Base-by-base conservation (phyloP, 2,797 vertebrate genomes). In the Melanotaenia nigrans region DNA sequence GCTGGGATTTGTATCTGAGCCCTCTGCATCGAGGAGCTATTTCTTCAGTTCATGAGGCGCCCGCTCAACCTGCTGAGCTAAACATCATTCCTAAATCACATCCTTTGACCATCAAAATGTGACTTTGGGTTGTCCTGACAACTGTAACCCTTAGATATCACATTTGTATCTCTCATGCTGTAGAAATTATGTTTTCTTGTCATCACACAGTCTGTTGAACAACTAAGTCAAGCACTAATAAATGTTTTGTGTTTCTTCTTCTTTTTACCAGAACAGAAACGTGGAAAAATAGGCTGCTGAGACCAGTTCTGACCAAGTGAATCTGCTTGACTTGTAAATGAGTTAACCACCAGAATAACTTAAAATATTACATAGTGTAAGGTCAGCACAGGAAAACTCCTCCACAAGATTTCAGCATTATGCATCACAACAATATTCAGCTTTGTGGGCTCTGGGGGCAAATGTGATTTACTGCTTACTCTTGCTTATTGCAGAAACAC, bases 401-500 rank as follows among this genome's bases (percentile, higher is more conserved):
- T 79, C 73, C 57, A 53, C 74, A 49, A 45, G 35, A 75, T 59
- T 82, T 82, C 25, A 71, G 49, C 71, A 74, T 71, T 59, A 67
- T 85, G 78, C 84, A 85, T 89, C 82, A 80, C 73, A 82, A 76
- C 78, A 76, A 66, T 45, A 10, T 76, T 82, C 68, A 40, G 79
- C 62, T 69, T 56, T 12, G 45, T 42, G 81, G 73, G 72, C 63
- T 68, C 70, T 59, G 68, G 65, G 80, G 81, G 74, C 76, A 83
- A 78, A 83, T 77, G 77, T 75, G 85, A 87, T 81, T 89, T 87
- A 84, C 82, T 86, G 81, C 82, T 87, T 76, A 81, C 79, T 66
- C 81, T 87, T 84, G 85, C 83, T 89, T 75, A 85, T 85, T 83
- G 85, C 84, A 87, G 82, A 75, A 86, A 88, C 77, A 85, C 76